A percentile compares a stretch with the other conserved stretches of the same genome.
Conservation (phyloP, 2,113 vertebrate genomes). For the Herpetotheres cachinnans region DNA sequence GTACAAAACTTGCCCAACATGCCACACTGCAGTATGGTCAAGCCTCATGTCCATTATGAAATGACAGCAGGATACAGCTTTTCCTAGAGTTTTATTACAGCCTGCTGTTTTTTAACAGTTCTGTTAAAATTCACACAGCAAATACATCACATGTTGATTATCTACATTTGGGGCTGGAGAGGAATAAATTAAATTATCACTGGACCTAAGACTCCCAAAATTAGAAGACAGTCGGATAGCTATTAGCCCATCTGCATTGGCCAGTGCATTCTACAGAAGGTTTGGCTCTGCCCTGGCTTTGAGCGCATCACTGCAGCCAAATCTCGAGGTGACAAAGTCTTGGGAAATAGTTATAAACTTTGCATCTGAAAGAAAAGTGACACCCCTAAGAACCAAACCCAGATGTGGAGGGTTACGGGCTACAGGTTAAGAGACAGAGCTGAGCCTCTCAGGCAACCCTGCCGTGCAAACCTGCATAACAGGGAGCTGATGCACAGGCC, state of each 20-base stretch:
- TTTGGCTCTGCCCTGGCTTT: not conserved
- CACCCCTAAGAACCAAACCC: not conserved
- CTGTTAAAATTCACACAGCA: not conserved
- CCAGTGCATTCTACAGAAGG: not conserved
- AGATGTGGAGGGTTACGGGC: not conserved
- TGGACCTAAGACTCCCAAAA: not conserved
- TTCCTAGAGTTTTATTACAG: not conserved
- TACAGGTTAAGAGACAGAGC: not conserved
- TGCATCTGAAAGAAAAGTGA: not conserved
- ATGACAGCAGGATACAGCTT: not conserved
- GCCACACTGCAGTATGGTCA: not conserved
- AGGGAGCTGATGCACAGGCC: not conserved
- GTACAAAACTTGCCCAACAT: not conserved
- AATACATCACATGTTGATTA: not conserved
- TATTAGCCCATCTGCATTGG: not conserved
- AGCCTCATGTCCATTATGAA: not conserved
- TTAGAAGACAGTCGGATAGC: not conserved
- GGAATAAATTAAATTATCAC: not conserved
- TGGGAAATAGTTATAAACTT: not conserved
- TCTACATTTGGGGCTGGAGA: not conserved
- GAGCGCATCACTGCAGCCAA: not conserved
- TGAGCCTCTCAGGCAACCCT: not conserved
- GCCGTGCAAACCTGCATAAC: not conserved
- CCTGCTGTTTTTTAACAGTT: not conserved
- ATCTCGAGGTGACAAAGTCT: not conserved